Base-by-base conservation (phyloP, 1,140 invertebrate genomes). In the Dendrolimus kikuchii region DNA sequence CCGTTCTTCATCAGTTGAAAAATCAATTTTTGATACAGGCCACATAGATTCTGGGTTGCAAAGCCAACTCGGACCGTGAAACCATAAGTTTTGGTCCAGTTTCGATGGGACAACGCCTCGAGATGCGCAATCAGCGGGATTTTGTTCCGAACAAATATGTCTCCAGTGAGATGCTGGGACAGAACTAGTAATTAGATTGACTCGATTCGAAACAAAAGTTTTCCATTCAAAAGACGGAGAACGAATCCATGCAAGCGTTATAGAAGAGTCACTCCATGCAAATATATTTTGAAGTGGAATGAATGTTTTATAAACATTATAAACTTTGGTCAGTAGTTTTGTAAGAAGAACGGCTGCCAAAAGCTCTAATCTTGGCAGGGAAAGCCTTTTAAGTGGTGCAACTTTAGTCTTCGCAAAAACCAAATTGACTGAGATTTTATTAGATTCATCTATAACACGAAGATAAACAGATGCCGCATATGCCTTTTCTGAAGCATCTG, bases 161-260 rank as follows among this genome's bases (percentile, higher is more conserved):
- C 3, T 23, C 23, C 23, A 23, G 23, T 23, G 23, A 23, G 23
- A 3, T 23, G 23, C 23, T 23, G 23, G 23, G 23, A 23, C 1
- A 23, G 23, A 23, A 23, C 23, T 23, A 23, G 23, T 23, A 23
- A 23, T 23, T 23, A 23, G 41, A 2, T 1, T 37, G 0, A 86
- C 68, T 38, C 81, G 50, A 60, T 87, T 88, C 4, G 74, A 76
- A 0, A 88, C 79, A 57, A 81, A 89, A 0, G 71, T 74, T 58
- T 85, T 76, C 48, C 66, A 65, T n/a, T 10, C 42, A 8, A 42
- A 48, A 5, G 75, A 66, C 4, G 51, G 43, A 6, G 58, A 56
- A 10, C 55, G 36, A 5, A 88, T 70, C 82, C 84, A 86, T 5
- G 48, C 40, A 7, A 88, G 43, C 0, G 66, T 67, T 5, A 75